Evolutionary conservation across 2,888 invertebrate genomes (phyloP), one percentile per base, ranked within the genome.

Genomic region (Augiades crinisus): DNA sequence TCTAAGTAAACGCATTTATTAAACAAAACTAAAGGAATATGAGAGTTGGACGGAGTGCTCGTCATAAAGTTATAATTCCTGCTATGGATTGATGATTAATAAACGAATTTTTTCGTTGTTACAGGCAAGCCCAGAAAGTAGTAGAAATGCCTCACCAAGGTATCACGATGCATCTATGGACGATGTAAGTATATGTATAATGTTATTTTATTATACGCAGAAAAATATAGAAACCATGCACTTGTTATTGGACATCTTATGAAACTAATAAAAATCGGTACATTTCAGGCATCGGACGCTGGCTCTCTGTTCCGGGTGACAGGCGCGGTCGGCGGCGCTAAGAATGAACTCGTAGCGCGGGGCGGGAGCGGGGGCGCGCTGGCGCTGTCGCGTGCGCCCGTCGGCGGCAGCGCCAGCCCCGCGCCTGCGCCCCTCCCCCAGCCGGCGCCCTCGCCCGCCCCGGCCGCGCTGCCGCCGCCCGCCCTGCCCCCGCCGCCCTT

Each of bases 261-360:
- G 1, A 17, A n/a, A 17, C 17, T n/a, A 8, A 2, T 3, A 8
- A 5, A 34, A 34, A n/a, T 21, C 2, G 1, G 0, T 8, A 17
- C 7, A 13, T 78, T 75, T 33, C 75, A 88, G 88, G 88, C 75
- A 63, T 86, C 88, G 58, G 88, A 88, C 59, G 78, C 84, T 57
- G 78, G 82, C 68, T 75, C 85, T 74, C 78, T 88, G 65, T 88
- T 88, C 72, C 83, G 88, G 72, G 75, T 87, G 66, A 70, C 83
- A 50, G 94, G 94, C 81, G 94, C 95, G 84, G 94, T 92, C 79
- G 92, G 92, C 76, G 94, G 93, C 79, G 92, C 83, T 68, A 91
- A 94, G 62, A 84, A 78, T 62, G 87, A 87, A 77, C 83, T 93
- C 70, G 90, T 91, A 63, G 91, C 92, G 62, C 89, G 93, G 63